These are phyloP conservation scores for Pogonophryne albipinna DNA, from an alignment of 2,797 vertebrate genomes.

Conservation along the genomic window DNA sequence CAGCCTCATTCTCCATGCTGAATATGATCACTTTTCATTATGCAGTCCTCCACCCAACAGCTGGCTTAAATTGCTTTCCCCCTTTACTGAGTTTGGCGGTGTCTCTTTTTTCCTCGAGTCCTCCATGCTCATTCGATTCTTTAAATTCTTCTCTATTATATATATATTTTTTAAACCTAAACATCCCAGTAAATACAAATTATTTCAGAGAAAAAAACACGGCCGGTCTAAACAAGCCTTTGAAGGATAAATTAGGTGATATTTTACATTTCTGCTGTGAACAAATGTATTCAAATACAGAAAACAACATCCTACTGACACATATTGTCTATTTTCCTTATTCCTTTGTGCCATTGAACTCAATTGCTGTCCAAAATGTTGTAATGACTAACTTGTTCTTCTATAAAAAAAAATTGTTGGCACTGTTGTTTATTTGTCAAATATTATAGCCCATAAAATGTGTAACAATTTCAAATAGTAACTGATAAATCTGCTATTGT, in stretches of 20 bases:
- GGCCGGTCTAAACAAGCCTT: background rate
- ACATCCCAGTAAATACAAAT: slow-evolving; percentile 22
- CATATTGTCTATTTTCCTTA: background rate
- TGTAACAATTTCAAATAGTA: background rate
- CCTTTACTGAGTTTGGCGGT: slow-evolving; percentile 42
- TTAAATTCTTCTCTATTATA: slow-evolving; percentile 30
- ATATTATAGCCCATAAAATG: background rate
- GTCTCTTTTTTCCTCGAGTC: slow-evolving; percentile 33
- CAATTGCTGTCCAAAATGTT: background rate
- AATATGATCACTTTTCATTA: slow-evolving; percentile 76
- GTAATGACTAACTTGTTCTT: background rate
- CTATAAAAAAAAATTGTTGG: background rate
- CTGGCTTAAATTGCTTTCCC: slow-evolving; percentile 69
- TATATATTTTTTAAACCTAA: slow-evolving; percentile 40
- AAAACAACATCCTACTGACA: background rate
- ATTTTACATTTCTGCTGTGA: background rate
- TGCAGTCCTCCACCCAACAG: slow-evolving; percentile 63
- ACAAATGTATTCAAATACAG: background rate
- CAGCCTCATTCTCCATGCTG: slow-evolving; percentile 67
- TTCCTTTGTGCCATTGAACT: background rate
- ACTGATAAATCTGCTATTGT: background rate
- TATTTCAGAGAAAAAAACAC: background rate
- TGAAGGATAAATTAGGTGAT: background rate
- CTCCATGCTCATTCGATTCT: slow-evolving; percentile 35
- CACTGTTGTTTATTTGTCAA: background rate